Evolutionary conservation across 2,888 invertebrate species (phyloP).

Genomic region (Sericinus montela): DNA sequence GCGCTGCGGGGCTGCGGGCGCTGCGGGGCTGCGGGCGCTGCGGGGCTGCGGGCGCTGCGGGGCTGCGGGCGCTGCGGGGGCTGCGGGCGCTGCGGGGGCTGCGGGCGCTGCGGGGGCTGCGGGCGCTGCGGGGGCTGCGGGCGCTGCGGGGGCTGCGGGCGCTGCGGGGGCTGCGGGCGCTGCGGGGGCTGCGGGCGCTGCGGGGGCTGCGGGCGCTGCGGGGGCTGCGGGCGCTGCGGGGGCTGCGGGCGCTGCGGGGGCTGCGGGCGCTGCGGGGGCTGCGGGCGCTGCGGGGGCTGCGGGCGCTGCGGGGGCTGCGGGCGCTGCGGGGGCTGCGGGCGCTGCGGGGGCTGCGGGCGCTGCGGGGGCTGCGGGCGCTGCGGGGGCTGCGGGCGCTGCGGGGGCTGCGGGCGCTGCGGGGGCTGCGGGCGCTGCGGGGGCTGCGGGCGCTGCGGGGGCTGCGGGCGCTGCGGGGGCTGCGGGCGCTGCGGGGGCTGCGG

Average conservation of each 20-base stretch:
- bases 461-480: too few species aligned
- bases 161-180: slow-evolving; percentile 88
- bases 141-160: slow-evolving; percentile 41
- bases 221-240: slow-evolving; percentile 31
- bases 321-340: slow-evolving; percentile 41
- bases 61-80: slow-evolving; percentile 35
- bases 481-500: slow-evolving; percentile 22
- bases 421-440: slow-evolving; percentile 36
- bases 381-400: too few species aligned
- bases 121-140: slow-evolving; percentile 31
- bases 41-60: slow-evolving; percentile 31
- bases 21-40: slow-evolving; percentile 86
- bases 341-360: slow-evolving; percentile 88
- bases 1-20: slow-evolving; percentile 91
- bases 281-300: slow-evolving; percentile 83
- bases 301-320: slow-evolving; percentile 31
- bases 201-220: too few species aligned
- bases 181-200: slow-evolving; percentile 93
- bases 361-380: slow-evolving; percentile 93
- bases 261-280: slow-evolving; percentile 88
- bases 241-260: slow-evolving; percentile 36
- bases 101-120: slow-evolving; percentile 83
- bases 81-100: slow-evolving; percentile 88
- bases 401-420: slow-evolving; percentile 31
- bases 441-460: slow-evolving; percentile 88